phyloP scores from a whole-genome alignment of 1,140 invertebrate genomes.

The Meloidogyne exigua region DNA sequence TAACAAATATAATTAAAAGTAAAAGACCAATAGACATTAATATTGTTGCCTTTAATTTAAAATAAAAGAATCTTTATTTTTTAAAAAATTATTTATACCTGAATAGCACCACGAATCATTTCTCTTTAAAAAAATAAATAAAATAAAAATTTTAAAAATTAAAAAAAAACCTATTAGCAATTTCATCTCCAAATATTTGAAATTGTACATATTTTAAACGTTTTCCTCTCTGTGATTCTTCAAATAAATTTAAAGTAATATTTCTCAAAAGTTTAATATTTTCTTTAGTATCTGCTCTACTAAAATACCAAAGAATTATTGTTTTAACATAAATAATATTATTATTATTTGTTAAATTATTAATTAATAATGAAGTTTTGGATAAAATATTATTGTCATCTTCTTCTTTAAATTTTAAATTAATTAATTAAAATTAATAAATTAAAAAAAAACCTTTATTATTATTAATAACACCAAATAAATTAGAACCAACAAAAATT shows the following conservation, averaged over 20 bases:
- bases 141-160: neutral
- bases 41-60: constrained; percentile 47
- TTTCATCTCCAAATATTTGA: constrained; percentile 22
- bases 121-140: constrained; percentile 26
- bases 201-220: constrained; percentile 10
- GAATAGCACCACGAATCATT: constrained; percentile 20
- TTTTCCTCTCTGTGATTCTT: constrained; percentile 13
- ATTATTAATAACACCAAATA: constrained; percentile 38
- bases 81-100: constrained; percentile 8
- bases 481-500: constrained; percentile 55
- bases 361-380: neutral
- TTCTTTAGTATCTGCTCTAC: constrained; percentile 18
- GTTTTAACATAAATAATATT: neutral
- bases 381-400: neutral
- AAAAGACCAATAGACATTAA: constrained; percentile 60
- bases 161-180: constrained; percentile 19
- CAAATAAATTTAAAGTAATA: constrained; percentile 22
- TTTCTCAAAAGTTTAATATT: constrained; percentile 9
- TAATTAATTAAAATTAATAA: too few relatives aligned
- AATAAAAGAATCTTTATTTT: constrained; percentile 6
- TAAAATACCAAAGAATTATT: constrained; percentile 27
- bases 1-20: constrained; percentile 54
- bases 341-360: neutral
- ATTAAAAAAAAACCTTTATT: neutral
- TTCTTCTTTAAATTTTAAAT: too few relatives aligned